A percentile compares a stretch with the other conserved stretches of the same genome.
These are phyloP conservation scores for Dasyurus viverrinus DNA, from an alignment of 2,113 vertebrate species.

Conservation along the genomic window DNA sequence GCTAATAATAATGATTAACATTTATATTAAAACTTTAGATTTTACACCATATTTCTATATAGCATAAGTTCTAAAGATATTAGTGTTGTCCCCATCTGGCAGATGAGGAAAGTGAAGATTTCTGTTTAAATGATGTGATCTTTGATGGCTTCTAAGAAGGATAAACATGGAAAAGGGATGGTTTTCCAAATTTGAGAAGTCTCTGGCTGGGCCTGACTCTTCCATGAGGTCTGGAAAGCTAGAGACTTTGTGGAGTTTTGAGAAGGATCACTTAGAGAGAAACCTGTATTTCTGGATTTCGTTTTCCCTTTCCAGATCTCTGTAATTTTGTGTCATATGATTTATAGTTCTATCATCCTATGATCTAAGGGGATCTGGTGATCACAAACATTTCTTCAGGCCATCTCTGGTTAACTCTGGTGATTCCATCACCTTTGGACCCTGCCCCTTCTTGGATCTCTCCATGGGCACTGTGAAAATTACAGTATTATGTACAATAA, in stretches of 20 bases:
- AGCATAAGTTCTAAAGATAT: not conserved
- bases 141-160: not conserved
- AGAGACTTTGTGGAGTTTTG: accelerated
- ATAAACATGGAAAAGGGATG: not conserved
- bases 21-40: not conserved
- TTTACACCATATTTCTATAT: not conserved
- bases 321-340: not conserved
- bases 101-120: not conserved
- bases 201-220: not conserved
- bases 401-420: not conserved
- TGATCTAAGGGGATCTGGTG: not conserved
- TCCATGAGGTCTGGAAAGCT: accelerated
- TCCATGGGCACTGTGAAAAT: not conserved
- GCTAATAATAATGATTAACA: not conserved
- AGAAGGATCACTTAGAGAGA: not conserved
- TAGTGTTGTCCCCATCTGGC: not conserved
- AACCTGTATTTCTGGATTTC: not conserved
- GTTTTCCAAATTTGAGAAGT: not conserved
- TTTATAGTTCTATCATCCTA: not conserved
- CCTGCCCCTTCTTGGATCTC: not conserved
- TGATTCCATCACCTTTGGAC: not conserved
- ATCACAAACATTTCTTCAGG: not conserved
- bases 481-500: not conserved
- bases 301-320: not conserved
- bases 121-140: not conserved